Conservation (phyloP, 2,797 vertebrate genomes). For the Alectoris magna region DNA sequence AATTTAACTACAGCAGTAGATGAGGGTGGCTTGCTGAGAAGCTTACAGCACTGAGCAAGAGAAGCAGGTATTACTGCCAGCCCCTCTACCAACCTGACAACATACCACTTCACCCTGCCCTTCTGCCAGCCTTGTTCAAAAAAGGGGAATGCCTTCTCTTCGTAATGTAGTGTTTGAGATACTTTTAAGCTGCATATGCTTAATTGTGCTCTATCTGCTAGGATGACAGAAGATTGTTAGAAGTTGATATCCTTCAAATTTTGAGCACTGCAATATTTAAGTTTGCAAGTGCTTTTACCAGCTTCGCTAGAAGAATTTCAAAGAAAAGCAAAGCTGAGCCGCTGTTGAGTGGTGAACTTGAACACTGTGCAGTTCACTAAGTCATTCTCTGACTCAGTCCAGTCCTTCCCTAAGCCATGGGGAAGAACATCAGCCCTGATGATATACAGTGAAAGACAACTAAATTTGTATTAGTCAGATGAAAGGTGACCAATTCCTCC, state of each 20-base stretch:
- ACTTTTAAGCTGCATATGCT: background rate
- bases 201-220: background rate
- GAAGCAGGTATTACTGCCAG: background rate
- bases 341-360: background rate
- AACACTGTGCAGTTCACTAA: background rate
- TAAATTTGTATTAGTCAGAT: background rate
- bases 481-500: background rate
- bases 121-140: background rate
- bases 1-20: constrained; percentile 1
- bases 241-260: background rate
- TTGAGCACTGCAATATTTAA: background rate
- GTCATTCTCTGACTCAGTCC: background rate
- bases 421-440: background rate
- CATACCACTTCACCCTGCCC: background rate
- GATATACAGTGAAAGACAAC: background rate
- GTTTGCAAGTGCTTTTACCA: background rate
- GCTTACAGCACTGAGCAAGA: background rate
- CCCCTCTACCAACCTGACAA: background rate
- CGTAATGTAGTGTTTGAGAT: background rate
- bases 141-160: background rate
- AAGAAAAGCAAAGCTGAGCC: background rate
- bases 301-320: background rate
- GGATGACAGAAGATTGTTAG: background rate
- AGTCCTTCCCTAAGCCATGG: background rate
- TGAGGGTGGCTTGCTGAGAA: background rate